These are phyloP conservation scores for Invenusta paracnida DNA, from an alignment of 2,888 invertebrate species.

Conservation along the genomic window DNA sequence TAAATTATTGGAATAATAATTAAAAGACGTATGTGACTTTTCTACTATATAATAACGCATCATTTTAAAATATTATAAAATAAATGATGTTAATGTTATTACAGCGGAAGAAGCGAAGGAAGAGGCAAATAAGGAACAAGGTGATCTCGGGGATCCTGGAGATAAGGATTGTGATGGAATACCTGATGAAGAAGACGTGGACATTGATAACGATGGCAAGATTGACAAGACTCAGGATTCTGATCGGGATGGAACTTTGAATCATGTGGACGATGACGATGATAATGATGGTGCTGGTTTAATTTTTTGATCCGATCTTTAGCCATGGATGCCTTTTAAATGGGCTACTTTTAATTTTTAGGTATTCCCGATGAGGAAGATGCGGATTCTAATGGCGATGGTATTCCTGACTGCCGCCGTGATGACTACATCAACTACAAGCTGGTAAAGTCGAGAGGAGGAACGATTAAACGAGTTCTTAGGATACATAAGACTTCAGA, in stretches of 20 bases:
- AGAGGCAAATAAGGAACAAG: conserved; percentile 39
- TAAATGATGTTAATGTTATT: conserved; percentile 35
- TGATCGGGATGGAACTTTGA: conserved; percentile 46
- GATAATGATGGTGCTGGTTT: conserved; percentile 45
- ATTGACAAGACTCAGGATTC: conserved; percentile 47
- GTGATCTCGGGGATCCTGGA: conserved; percentile 44
- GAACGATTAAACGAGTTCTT: conserved; percentile 42
- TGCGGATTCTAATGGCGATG: conserved; percentile 55
- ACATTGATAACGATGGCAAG: conserved; percentile 49
- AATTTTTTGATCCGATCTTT: not conserved
- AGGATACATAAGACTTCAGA: conserved; percentile 40
- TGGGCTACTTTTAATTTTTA: conserved; percentile 37
- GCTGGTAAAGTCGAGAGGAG: conserved; percentile 36
- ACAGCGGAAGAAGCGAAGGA: conserved; percentile 43
- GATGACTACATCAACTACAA: conserved; percentile 46
- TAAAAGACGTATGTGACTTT: too few species aligned
- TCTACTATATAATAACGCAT: too few species aligned
- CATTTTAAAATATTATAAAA: too few species aligned
- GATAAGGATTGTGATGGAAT: conserved; percentile 45
- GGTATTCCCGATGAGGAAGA: conserved; percentile 54
- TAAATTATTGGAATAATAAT: too few species aligned
- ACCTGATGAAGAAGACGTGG: conserved; percentile 47
- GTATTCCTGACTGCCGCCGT: conserved; percentile 49
- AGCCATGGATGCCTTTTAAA: too few species aligned
- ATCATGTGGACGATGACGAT: conserved; percentile 47